phyloP scores from a whole-genome alignment of 2,888 invertebrate species.

The Agrotis exclamationis region DNA sequence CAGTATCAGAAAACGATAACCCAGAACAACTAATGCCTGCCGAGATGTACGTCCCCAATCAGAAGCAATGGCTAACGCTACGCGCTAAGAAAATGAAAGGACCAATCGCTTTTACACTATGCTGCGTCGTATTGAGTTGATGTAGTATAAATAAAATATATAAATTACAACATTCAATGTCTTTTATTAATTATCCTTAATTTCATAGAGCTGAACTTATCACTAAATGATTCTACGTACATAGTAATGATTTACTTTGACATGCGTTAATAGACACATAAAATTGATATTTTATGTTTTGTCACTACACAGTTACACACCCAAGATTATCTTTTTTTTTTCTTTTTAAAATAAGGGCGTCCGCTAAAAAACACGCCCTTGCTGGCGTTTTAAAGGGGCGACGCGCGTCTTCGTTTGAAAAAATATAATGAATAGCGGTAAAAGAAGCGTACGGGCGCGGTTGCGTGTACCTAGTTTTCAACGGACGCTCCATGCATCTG shows the following conservation, averaged over 20 bases:
- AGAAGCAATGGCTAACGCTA: conserved; percentile 96
- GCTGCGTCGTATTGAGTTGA: conserved; percentile 79
- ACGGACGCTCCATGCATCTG: too few relatives aligned
- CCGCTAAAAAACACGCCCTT: too few relatives aligned
- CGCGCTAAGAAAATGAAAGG: conserved; percentile 91
- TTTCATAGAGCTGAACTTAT: conserved; percentile 25
- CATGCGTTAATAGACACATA: not conserved
- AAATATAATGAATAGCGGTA: too few relatives aligned
- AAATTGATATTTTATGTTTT: conserved; percentile 11
- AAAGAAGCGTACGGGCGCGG: too few relatives aligned
- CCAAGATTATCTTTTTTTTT: not conserved
- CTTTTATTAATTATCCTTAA: conserved; percentile 42
- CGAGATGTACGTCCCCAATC: conserved; percentile 98
- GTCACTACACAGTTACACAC: not conserved
- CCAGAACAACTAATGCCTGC: conserved; percentile 94
- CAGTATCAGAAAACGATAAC: conserved; percentile 83
- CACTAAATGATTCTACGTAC: conserved; percentile 12
- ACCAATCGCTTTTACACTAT: conserved; percentile 81
- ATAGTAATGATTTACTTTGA: conserved; percentile 5
- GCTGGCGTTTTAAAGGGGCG: too few relatives aligned
- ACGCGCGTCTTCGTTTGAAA: too few relatives aligned
- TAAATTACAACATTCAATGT: conserved; percentile 45
- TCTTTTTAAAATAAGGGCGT: too few relatives aligned
- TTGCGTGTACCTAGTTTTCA: too few relatives aligned
- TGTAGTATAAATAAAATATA: conserved; percentile 65